phyloP scores from a whole-genome alignment of 1,140 invertebrate species.

The Zaprionus inermis region DNA sequence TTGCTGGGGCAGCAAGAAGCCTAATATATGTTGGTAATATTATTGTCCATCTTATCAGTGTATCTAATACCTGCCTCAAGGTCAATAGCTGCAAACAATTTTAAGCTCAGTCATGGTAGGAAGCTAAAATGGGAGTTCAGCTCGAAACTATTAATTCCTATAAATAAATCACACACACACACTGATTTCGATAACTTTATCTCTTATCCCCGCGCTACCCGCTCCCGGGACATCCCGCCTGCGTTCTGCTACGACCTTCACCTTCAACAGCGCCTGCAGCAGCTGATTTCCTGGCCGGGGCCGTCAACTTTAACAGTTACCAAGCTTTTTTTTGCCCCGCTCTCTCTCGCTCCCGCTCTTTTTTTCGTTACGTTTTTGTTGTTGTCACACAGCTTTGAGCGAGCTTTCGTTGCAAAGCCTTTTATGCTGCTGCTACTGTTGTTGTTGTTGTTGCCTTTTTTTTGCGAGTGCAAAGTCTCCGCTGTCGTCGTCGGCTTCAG shows the following conservation, averaged over 20 bases:
- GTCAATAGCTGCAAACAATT: not conserved
- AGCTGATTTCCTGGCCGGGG: constrained; percentile 29
- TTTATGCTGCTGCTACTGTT: constrained; percentile 7
- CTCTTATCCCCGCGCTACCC: not conserved
- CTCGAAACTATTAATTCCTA: constrained; percentile 29
- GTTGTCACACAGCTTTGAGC: constrained; percentile 17
- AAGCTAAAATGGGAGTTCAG: constrained; percentile 10
- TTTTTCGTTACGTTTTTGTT: not conserved
- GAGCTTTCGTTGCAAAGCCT: constrained; percentile 36
- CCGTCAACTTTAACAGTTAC: constrained; percentile 20
- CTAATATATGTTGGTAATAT: not conserved
- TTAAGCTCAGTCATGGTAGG: constrained; percentile 9
- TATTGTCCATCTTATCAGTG: not conserved
- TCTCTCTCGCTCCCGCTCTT: not conserved
- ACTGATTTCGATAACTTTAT: constrained; percentile 10
- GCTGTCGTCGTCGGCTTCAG: constrained; percentile 25
- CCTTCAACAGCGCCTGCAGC: constrained; percentile 13
- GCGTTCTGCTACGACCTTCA: not conserved
- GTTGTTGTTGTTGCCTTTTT: constrained; percentile 16
- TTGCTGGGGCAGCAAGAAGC: not conserved
- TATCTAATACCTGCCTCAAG: not conserved
- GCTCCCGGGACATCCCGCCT: not conserved
- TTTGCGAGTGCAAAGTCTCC: constrained; percentile 45
- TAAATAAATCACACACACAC: constrained; percentile 19
- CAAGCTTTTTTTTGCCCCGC: constrained; percentile 25